These are phyloP conservation scores for Engystomops pustulosus DNA, from an alignment of 2,113 vertebrate genomes.

Conservation along the genomic window DNA sequence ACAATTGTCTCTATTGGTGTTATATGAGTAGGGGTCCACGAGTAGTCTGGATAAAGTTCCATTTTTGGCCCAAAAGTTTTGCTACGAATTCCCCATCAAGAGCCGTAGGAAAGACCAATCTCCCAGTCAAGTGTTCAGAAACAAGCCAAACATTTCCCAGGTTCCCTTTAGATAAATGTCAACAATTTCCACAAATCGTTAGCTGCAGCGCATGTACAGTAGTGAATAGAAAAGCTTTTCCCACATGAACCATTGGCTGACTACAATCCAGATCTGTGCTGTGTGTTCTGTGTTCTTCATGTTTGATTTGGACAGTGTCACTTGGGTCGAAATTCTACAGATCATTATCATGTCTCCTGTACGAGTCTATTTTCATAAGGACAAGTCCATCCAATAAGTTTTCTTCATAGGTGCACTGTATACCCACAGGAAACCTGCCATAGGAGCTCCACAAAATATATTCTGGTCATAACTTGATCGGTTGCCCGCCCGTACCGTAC, in stretches of 20 bases:
- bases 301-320: neutral
- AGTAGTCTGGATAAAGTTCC: neutral
- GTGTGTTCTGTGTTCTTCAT: neutral
- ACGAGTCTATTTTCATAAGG: neutral
- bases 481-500: too few relatives aligned
- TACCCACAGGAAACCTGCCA: neutral
- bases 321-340: neutral
- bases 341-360: conserved; percentile 17
- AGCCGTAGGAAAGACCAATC: neutral
- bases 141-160: neutral
- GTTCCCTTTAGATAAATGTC: neutral
- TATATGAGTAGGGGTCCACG: too few relatives aligned
- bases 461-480: too few relatives aligned
- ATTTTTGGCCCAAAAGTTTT: neutral
- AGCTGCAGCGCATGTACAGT: neutral
- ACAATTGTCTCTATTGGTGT: too few relatives aligned
- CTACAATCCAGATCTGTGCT: neutral
- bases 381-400: neutral
- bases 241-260: neutral
- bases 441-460: neutral
- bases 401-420: neutral
- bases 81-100: neutral
- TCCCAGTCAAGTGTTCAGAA: neutral
- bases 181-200: neutral
- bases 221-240: neutral